Conservation (phyloP, 2,888 invertebrate genomes). For the Lepeophtheirus nordmannii region DNA sequence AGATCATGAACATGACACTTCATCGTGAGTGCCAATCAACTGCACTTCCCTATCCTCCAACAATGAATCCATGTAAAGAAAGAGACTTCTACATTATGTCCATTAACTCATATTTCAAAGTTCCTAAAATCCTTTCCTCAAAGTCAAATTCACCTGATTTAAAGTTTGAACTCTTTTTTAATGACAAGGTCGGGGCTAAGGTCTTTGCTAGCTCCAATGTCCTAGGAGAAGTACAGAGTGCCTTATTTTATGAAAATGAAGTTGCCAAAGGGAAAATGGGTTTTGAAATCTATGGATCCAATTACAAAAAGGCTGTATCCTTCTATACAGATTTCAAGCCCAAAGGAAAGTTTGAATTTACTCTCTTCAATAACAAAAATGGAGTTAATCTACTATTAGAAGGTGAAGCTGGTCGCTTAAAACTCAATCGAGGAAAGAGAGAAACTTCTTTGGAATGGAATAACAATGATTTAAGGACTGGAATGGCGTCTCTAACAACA, state of each 20-base stretch:
- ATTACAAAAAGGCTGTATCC: not conserved
- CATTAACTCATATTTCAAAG: not conserved
- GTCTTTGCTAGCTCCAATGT: not conserved
- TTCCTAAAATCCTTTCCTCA: not conserved
- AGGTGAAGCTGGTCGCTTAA: not conserved
- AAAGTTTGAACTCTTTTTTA: not conserved
- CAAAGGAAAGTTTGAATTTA: not conserved
- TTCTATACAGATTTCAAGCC: not conserved
- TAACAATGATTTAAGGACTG: not conserved
- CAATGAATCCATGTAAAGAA: not conserved
- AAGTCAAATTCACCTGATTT: not conserved
- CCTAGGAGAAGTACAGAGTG: not conserved
- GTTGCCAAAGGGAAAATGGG: not conserved
- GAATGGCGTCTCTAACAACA: not conserved
- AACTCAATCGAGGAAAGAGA: slow-evolving; percentile 1
- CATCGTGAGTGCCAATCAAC: not conserved
- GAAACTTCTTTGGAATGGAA: not conserved
- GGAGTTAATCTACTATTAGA: not conserved
- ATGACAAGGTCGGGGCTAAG: not conserved
- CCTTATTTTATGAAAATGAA: not conserved
- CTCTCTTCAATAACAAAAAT: not conserved
- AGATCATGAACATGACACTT: not conserved
- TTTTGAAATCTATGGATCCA: not conserved
- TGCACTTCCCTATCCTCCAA: not conserved
- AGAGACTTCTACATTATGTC: not conserved